Evolutionary conservation across 1,140 invertebrate genomes (phyloP), one percentile per base, ranked within the genome.

Genomic region (Tetragnatha versicolor): DNA sequence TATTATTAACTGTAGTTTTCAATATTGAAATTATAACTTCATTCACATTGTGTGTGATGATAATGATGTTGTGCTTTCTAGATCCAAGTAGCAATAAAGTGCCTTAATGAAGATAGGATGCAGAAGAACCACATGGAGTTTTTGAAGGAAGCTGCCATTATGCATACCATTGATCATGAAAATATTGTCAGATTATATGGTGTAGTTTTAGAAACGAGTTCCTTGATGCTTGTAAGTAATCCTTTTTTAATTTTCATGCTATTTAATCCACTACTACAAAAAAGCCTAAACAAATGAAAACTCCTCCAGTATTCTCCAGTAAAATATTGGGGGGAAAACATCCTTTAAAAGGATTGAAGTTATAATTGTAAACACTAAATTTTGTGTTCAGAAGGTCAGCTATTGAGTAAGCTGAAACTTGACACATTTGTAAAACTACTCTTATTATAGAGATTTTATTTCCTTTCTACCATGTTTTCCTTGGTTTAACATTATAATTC

Each of bases 61-160:
- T n/a, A n/a, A n/a, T n/a, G n/a, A n/a, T n/a, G n/a, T n/a, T n/a
- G n/a, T 14, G 7, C 9, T 31, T 51, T 51, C 35, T 79, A 93
- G 92, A 92, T 96, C 79, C 94, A 98, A 90, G 97, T 99, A 47
- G 98, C 98, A 1, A 96, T 99, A 66, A 99, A 99, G 87, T 97
- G 95, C 86, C 86, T 99, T 17, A 94, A 93, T 49, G 90, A 94
- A 72, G 96, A 98, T 82, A 89, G 94, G 58, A 94, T 98, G 93
- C 93, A 96, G 82, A 95, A 93, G 79, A 98, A 98, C 85, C 94
- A 95, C 0, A 92, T 95, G 82, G 96, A 98, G 85, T 99, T 99
- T 87, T 87, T 99, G 20, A 98, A 98, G 86, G 98, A 99, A 87
- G 98, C 97, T 1, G 94, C 94, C 4, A 97, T 98, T 49, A 98